Evolutionary conservation across 2,797 vertebrate genomes (phyloP), one percentile per base, ranked within the genome.

Genomic region (Girardinus metallicus): DNA sequence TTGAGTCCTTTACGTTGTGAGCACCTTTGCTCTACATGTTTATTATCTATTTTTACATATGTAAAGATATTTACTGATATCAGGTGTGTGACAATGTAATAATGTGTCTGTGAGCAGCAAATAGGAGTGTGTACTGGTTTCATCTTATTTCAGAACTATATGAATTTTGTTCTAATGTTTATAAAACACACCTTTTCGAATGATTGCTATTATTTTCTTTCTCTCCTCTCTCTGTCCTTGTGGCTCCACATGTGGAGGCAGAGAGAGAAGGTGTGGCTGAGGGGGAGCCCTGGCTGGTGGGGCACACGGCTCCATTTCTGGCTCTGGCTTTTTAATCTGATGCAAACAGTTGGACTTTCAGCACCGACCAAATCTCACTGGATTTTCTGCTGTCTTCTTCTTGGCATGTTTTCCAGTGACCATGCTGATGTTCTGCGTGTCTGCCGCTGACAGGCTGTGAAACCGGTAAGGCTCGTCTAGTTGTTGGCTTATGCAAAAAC

Each of bases 401-500:
- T 75, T 41, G 9, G 46, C 64, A 72, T 57, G 41, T 39, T 66
- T 44, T 0, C 4, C 26, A 18, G 4, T 41, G 57, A 74, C 29
- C 57, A 46, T 29, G 43, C 31, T 34, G 44, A 78, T 46, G 3
- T 75, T 55, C 8, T 64, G 76, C 36, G 7, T 55, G 8, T 78
- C 34, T 2, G 0, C 66, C 13, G 15, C 23, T 68, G 39, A 73
- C 71, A 21, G 16, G 29, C 74, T 44, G n/a, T 43, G n/a, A 75
- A 66, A 51, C 43, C 57, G 91, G 91, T 91, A 86, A 89, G 89
- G 75, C 44, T 12, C 2, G 9, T 72, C 3, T 36, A 3, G 74
- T 80, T 81, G 43, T 53, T 34, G 11, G 44, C 13, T 36, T 18
- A 62, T 8, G 75, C 18, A 10, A 12, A 47, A 36, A 60, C 74